Base-by-base conservation (phyloP, 2,888 invertebrate genomes). In the Galerucella pusilla region DNA sequence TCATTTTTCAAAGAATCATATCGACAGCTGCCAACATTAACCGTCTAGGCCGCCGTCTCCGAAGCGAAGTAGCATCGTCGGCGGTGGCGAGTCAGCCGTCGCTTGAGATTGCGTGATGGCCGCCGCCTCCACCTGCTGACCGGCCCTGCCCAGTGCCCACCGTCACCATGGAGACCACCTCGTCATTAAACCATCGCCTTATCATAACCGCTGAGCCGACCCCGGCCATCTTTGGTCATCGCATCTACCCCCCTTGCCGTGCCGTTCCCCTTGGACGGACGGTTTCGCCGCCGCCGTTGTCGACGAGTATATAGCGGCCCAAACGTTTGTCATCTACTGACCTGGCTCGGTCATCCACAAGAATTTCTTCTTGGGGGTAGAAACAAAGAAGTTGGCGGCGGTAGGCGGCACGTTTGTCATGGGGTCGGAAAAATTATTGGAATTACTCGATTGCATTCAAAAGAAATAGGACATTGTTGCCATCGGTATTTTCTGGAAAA, bases 171-270 rank as follows among this genome's bases (percentile, higher is more conserved):
- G 87, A 86, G 87, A 89, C 89, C 87, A 87, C 88, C 87, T 88
- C 88, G 88, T 89, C 89, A 89, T 89, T 89, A 89, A 88, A 88
- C 88, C 88, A 88, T 89, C 89, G 88, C 88, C 89, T 89, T 89
- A 89, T 89, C 89, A 89, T 89, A 89, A 89, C 89, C 89, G 88
- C 88, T 88, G 81, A 81, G 82, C 84, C 87, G 86, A 84, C 83
- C 84, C 84, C 87, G 86, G 87, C 87, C 87, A 87, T 87, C 87
- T 87, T 87, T 86, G 87, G 87, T 85, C 85, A 87, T 86, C 86
- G 83, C 85, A 83, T 85, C 84, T 80, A 81, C 81, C 82, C 77
- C 81, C 61, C 16, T 65, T 65, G 64, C 64, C 64, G 46, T 46
- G 60, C 66, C 66, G 72, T 42, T 81, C 83, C 77, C 81, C 54